Evolutionary conservation across 92 coral and sea anemone species (phyloP).

Genomic region (Porites divaricata): DNA sequence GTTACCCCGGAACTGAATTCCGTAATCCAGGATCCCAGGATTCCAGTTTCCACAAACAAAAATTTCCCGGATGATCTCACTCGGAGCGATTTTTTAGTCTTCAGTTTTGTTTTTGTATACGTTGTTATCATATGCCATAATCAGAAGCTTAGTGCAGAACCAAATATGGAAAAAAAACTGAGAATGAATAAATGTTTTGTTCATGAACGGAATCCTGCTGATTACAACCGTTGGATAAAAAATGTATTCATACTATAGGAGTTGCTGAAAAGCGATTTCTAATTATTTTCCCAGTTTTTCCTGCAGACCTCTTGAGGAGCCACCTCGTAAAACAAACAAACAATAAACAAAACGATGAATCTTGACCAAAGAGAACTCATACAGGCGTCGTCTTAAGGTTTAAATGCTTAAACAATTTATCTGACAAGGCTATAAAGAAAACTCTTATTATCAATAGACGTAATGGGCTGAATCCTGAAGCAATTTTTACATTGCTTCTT

Average conservation of each 20-base stretch:
- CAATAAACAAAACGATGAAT: too few relatives aligned
- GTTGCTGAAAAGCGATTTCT: not conserved
- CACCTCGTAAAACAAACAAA: too few relatives aligned
- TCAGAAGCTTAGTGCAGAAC: not conserved
- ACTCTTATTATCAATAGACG: not conserved
- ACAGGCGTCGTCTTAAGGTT: too few relatives aligned
- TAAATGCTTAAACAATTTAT: not conserved
- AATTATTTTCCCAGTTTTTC: not conserved
- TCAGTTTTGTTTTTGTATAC: too few relatives aligned
- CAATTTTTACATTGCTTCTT: too few relatives aligned
- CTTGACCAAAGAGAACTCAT: too few relatives aligned
- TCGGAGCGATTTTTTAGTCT: too few relatives aligned
- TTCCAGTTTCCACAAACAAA: too few relatives aligned
- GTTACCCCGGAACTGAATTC: too few relatives aligned
- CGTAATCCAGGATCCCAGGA: too few relatives aligned
- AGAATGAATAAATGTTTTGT: not conserved
- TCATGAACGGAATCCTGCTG: not conserved
- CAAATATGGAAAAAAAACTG: constrained; percentile 24
- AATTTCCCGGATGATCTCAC: too few relatives aligned
- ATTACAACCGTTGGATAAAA: not conserved
- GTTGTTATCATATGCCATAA: too few relatives aligned
- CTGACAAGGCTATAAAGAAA: not conserved
- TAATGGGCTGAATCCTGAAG: not conserved
- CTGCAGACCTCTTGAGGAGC: not conserved
- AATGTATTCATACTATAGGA: not conserved